A percentile compares a stretch with the other conserved stretches of the same genome.
Conservation (phyloP, 2,888 invertebrate species). For the Drosophila cognata region DNA sequence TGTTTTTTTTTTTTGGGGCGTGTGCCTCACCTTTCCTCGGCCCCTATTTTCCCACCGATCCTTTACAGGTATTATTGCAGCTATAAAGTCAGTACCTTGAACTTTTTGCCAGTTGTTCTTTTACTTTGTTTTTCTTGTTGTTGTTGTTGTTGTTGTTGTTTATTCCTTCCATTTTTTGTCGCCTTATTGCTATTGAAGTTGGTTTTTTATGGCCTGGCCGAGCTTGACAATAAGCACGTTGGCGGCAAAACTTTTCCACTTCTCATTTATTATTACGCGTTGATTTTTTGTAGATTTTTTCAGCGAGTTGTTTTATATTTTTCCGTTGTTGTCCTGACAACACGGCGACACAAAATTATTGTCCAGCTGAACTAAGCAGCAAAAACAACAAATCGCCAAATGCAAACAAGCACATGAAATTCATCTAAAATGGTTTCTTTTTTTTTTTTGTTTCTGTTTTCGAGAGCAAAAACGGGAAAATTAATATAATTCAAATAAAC, state of each 20-base stretch:
- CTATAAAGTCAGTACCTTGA: constrained; percentile 81
- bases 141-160: constrained; percentile 35
- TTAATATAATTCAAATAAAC: constrained; percentile 78
- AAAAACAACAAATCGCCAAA: constrained; percentile 41
- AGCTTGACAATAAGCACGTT: constrained; percentile 81
- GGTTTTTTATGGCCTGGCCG: constrained; percentile 77
- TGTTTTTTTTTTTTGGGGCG: constrained; percentile 57
- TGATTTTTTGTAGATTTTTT: constrained; percentile 15
- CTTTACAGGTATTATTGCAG: constrained; percentile 70
- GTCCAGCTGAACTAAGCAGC: constrained; percentile 32
- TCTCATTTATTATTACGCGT: constrained; percentile 79
- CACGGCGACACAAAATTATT: constrained; percentile 67
- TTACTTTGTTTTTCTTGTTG: constrained; percentile 45
- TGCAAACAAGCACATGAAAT: constrained; percentile 66
- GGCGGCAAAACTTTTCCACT: constrained; percentile 79
- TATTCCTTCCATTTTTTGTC: constrained; percentile 61
- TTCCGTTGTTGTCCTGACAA: constrained; percentile 64
- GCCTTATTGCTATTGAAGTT: constrained; percentile 81
- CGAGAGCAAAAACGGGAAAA: constrained; percentile 45
- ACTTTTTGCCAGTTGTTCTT: constrained; percentile 70
- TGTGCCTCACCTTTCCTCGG: constrained; percentile 67
- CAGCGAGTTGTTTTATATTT: constrained; percentile 33
- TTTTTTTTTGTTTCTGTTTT: constrained; percentile 17
- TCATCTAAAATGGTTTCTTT: constrained; percentile 42
- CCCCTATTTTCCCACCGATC: constrained; percentile 15